A percentile compares a stretch with the other conserved stretches of the same genome.
These are phyloP conservation scores for Porphyrio hochstetteri DNA, from an alignment of 2,113 vertebrate genomes.

Conservation along the genomic window DNA sequence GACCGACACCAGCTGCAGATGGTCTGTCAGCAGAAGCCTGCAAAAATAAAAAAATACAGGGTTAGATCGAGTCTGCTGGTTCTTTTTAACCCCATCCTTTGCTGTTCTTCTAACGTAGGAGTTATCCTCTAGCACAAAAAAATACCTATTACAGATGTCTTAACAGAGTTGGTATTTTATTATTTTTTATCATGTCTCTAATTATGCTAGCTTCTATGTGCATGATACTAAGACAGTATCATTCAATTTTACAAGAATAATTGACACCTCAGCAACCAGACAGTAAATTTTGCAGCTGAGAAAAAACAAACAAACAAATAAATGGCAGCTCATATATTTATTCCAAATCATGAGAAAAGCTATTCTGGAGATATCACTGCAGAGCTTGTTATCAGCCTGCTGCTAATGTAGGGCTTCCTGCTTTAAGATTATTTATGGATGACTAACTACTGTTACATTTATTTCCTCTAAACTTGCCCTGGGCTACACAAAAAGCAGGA, in stretches of 20 bases:
- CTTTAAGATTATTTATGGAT: conserved; percentile 48
- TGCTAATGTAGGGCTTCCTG: neutral
- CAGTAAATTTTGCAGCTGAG: neutral
- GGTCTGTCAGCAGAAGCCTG: neutral
- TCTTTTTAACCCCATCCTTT: neutral
- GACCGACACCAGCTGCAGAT: conserved; percentile 34
- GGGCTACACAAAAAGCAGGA: conserved; percentile 15
- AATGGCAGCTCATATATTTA: conserved; percentile 2
- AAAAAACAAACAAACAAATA: conserved; percentile 30
- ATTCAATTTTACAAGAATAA: neutral
- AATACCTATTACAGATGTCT: neutral
- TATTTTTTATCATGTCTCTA: neutral
- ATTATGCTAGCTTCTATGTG: neutral
- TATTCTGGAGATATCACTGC: neutral
- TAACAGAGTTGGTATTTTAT: neutral
- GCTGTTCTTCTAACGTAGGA: neutral
- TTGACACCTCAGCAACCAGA: neutral
- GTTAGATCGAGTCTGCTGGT: neutral
- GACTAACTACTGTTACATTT: conserved; percentile 23
- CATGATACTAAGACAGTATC: neutral
- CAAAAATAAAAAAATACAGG: neutral
- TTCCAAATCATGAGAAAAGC: neutral
- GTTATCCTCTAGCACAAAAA: neutral
- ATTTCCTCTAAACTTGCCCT: neutral
- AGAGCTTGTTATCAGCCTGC: conserved; percentile 21